phyloP scores from a whole-genome alignment of 2,888 invertebrate species.

The Therioaphis trifolii region DNA sequence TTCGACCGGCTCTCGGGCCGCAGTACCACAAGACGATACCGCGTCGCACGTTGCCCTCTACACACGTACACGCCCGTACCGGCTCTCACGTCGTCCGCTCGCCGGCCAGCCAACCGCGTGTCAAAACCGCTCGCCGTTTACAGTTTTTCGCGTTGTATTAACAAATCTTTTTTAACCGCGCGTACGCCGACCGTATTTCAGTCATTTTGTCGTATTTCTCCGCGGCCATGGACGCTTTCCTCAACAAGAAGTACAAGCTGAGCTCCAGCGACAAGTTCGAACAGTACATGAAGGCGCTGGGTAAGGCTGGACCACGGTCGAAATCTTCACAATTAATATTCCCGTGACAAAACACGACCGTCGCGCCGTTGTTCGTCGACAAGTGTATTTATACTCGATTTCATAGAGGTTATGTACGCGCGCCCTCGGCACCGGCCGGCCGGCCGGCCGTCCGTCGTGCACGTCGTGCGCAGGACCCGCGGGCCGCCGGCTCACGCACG shows the following conservation, averaged over 20 bases:
- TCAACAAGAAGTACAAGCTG: constrained; percentile 85
- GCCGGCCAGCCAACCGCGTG: background rate
- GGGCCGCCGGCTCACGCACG: too few species aligned
- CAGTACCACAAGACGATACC: background rate
- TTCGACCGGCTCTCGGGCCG: background rate
- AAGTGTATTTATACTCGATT: too few species aligned
- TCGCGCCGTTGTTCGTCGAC: too few species aligned
- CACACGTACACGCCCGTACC: background rate
- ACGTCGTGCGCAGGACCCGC: too few species aligned
- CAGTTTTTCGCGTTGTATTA: background rate
- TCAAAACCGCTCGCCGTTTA: background rate
- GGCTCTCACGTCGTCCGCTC: too few species aligned
- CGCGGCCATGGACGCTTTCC: constrained; percentile 62
- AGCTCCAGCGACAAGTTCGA: constrained; percentile 85
- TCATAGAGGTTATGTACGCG: too few species aligned
- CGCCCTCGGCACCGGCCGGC: too few species aligned
- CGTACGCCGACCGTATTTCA: too few species aligned
- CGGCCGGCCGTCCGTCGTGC: too few species aligned
- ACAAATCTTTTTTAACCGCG: background rate
- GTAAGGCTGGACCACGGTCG: constrained; percentile 73
- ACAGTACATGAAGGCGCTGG: constrained; percentile 87
- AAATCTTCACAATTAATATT: too few species aligned
- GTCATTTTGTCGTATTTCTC: too few species aligned
- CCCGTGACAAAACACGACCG: too few species aligned
- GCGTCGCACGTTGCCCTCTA: background rate